These are phyloP conservation scores for Neodon shergylaensis DNA, from an alignment of 2,113 vertebrate genomes.

Conservation along the genomic window DNA sequence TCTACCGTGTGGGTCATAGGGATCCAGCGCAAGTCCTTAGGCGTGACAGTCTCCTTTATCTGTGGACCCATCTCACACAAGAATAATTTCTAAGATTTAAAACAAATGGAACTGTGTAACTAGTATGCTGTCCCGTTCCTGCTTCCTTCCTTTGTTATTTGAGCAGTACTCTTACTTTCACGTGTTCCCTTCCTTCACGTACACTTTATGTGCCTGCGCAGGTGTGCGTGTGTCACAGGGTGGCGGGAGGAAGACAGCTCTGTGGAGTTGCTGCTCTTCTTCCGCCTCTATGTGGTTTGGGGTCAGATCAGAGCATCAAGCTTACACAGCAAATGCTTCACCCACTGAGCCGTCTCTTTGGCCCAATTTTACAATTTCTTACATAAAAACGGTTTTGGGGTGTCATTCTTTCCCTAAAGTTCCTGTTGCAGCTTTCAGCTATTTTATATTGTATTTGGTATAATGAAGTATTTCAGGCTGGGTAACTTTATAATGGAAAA, in stretches of 20 bases:
- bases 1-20: not conserved
- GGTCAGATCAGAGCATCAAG: not conserved
- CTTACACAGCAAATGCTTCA: not conserved
- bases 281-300: not conserved
- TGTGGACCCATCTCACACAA: not conserved
- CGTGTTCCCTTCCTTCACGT: not conserved
- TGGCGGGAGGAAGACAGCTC: not conserved
- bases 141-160: not conserved
- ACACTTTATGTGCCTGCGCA: not conserved
- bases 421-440: not conserved
- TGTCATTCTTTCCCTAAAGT: slow-evolving; percentile 16
- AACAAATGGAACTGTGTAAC: not conserved
- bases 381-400: not conserved
- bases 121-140: not conserved
- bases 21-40: not conserved
- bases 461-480: not conserved
- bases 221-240: not conserved
- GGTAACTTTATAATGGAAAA: not conserved
- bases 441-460: slow-evolving; percentile 1
- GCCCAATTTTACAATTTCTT: not conserved
- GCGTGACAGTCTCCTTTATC: not conserved
- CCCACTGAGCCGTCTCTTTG: not conserved
- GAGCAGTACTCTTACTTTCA: not conserved
- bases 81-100: not conserved
- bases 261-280: not conserved